phyloP scores from a whole-genome alignment of 2,888 invertebrate genomes.

The Phalera bucephala region DNA sequence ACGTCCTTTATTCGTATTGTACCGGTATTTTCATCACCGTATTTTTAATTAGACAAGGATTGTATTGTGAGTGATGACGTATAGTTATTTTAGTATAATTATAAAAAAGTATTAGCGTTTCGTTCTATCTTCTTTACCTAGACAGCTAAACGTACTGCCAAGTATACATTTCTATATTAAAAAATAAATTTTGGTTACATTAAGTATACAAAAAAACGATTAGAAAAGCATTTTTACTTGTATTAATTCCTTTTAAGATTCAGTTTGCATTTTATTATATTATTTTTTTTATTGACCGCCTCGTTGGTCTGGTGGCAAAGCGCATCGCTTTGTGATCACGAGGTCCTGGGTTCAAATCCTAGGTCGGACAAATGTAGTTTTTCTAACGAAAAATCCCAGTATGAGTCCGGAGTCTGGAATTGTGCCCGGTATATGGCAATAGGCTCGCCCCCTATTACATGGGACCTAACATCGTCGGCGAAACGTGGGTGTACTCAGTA shows the following conservation, averaged over 20 bases:
- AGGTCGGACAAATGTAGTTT: too few relatives aligned
- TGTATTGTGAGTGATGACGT: slow-evolving; percentile 4
- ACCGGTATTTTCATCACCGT: slow-evolving; percentile 40
- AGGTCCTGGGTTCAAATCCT: too few relatives aligned
- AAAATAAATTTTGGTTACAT: slow-evolving; percentile 23
- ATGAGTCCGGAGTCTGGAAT: too few relatives aligned
- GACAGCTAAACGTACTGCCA: slow-evolving; percentile 48
- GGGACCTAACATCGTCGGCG: too few relatives aligned
- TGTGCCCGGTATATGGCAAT: too few relatives aligned
- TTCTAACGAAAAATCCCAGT: too few relatives aligned
- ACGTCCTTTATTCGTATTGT: background rate
- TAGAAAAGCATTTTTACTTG: slow-evolving; percentile 3
- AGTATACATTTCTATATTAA: slow-evolving; percentile 20
- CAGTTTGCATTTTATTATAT: slow-evolving; percentile 2
- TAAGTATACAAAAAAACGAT: slow-evolving; percentile 22
- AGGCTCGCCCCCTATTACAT: too few relatives aligned
- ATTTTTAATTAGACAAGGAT: slow-evolving; percentile 6
- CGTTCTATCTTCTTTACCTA: slow-evolving; percentile 22
- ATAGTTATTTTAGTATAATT: slow-evolving; percentile 22
- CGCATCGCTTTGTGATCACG: too few relatives aligned
- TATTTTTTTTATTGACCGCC: too few relatives aligned
- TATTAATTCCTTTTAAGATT: slow-evolving; percentile 3
- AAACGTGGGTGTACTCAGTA: too few relatives aligned
- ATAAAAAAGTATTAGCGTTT: slow-evolving; percentile 22
- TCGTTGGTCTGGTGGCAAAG: too few relatives aligned